These are phyloP conservation scores for Myopa tessellatipennis DNA, from an alignment of 2,888 invertebrate genomes.

Conservation along the genomic window DNA sequence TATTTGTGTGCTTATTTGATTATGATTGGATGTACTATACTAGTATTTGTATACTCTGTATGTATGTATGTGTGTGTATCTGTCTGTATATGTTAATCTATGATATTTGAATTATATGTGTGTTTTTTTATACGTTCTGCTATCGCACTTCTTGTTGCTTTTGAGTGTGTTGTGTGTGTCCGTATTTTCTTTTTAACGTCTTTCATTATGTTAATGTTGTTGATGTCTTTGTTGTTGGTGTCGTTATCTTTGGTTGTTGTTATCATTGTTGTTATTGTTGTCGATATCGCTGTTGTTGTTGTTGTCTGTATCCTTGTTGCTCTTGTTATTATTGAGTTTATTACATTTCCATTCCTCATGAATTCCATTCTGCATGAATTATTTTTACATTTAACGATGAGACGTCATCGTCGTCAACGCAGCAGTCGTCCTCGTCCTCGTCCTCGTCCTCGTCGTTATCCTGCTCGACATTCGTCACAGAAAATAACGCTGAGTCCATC, in stretches of 20 bases:
- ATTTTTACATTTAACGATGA: conserved; percentile 18
- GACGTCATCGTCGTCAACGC: conserved; percentile 11
- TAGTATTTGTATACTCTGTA: not conserved
- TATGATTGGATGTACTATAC: not conserved
- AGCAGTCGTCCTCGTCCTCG: conserved; percentile 17
- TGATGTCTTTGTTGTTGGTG: not conserved
- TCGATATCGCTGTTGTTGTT: conserved; percentile 13
- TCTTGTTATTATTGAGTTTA: conserved; percentile 26
- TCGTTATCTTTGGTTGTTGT: no score
- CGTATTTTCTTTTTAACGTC: no score
- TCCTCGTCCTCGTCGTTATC: conserved; percentile 20
- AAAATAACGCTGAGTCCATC: not conserved
- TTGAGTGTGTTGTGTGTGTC: no score
- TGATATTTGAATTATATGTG: conserved; percentile 18
- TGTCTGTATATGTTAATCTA: not conserved
- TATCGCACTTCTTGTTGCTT: no score
- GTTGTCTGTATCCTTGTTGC: not conserved
- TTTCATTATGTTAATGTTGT: no score
- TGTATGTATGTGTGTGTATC: not conserved
- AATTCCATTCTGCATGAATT: conserved; percentile 37
- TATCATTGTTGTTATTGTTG: conserved; percentile 5
- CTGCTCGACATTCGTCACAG: not conserved
- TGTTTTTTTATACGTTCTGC: no score
- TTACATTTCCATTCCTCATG: conserved; percentile 35
- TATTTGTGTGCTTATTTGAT: not conserved